Evolutionary conservation across 1,140 invertebrate species (phyloP).

Genomic region (Drosophila azteca): DNA sequence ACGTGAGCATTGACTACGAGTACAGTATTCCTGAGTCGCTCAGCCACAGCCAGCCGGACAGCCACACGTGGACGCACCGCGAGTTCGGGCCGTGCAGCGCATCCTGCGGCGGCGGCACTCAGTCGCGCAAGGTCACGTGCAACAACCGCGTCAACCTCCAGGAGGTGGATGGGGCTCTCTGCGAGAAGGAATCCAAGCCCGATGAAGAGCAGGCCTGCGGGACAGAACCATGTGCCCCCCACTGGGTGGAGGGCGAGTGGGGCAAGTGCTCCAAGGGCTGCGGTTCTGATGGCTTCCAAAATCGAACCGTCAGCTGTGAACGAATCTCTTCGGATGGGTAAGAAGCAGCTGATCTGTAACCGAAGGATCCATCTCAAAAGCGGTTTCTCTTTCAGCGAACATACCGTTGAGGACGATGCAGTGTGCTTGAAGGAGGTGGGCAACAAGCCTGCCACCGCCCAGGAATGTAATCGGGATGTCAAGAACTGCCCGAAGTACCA

Average conservation of each 20-base stretch:
- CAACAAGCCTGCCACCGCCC: constrained; percentile 88
- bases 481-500: constrained; percentile 93
- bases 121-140: constrained; percentile 90
- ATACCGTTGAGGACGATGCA: constrained; percentile 85
- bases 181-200: constrained; percentile 90
- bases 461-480: constrained; percentile 89
- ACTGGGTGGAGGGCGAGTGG: constrained; percentile 93
- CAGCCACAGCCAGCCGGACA: constrained; percentile 87
- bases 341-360: not conserved
- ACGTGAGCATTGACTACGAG: constrained; percentile 94
- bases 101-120: constrained; percentile 94
- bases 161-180: constrained; percentile 89
- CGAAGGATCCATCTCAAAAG: too few relatives aligned
- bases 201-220: constrained; percentile 89
- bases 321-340: constrained; percentile 85
- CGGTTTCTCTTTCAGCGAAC: constrained; percentile 28
- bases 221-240: constrained; percentile 91
- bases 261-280: constrained; percentile 92
- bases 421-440: constrained; percentile 88
- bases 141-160: constrained; percentile 88
- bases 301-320: constrained; percentile 90
- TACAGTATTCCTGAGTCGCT: constrained; percentile 93
- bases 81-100: constrained; percentile 92
- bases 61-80: constrained; percentile 91
- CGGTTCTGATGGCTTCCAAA: constrained; percentile 89